These are phyloP conservation scores for Pedetes capensis DNA, from an alignment of 2,113 vertebrate genomes.

Conservation along the genomic window DNA sequence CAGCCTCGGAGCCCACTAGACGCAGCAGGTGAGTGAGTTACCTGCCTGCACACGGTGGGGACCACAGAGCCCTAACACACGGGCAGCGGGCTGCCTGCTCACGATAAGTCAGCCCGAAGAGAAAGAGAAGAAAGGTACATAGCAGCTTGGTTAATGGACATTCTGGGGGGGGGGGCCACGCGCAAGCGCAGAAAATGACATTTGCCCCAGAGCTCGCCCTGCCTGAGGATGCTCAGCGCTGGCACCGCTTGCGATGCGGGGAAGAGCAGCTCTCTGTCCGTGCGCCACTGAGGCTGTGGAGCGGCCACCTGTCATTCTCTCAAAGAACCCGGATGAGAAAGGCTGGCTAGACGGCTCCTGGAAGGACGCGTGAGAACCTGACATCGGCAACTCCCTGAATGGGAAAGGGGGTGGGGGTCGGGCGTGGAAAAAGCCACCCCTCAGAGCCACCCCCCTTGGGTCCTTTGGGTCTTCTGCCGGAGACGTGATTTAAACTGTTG, in stretches of 20 bases:
- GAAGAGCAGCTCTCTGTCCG: too few relatives aligned
- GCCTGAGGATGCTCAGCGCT: too few relatives aligned
- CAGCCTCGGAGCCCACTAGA: neutral
- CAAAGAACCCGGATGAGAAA: neutral
- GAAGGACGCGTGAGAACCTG: neutral
- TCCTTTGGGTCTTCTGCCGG: neutral
- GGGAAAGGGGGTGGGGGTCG: neutral
- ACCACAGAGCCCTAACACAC: neutral
- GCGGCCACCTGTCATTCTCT: neutral
- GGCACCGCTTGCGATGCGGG: too few relatives aligned
- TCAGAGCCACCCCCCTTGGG: neutral
- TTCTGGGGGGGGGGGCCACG: neutral
- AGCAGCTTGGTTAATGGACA: neutral
- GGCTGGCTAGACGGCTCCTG: neutral
- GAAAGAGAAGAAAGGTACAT: neutral
- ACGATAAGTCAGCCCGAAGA: neutral
- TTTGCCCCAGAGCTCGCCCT: neutral
- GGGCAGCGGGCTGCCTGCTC: neutral
- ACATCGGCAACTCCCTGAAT: neutral
- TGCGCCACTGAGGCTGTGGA: neutral
- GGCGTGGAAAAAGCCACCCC: neutral
- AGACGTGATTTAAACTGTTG: neutral
- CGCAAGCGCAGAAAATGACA: neutral
- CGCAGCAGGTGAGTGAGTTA: neutral
- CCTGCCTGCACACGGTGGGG: fast-evolving